Evolutionary conservation across 2,113 vertebrate genomes (phyloP).

Genomic region (Amazona vittata): DNA sequence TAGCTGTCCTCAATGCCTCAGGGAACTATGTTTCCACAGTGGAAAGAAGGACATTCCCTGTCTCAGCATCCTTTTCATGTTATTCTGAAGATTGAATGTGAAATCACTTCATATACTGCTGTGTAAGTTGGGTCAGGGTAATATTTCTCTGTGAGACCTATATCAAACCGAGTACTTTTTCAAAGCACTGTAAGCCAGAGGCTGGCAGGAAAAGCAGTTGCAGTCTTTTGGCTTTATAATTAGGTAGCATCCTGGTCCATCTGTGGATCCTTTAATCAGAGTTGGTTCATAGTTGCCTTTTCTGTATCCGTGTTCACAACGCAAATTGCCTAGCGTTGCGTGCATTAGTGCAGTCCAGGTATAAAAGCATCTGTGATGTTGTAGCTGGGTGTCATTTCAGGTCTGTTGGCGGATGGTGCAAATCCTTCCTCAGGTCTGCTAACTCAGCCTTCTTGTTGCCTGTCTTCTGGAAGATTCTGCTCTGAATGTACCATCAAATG

Average conservation of each 20-base stretch:
- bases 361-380: background rate
- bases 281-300: background rate
- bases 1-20: background rate
- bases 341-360: background rate
- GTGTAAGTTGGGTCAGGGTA: background rate
- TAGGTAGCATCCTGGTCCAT: background rate
- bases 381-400: fast-evolving
- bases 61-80: background rate
- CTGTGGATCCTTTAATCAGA: background rate
- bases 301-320: background rate
- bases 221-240: background rate
- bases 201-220: background rate
- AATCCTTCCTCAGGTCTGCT: background rate
- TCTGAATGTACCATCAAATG: background rate
- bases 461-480: background rate
- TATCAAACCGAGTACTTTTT: background rate
- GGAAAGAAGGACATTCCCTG: background rate
- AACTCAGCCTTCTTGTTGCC: background rate
- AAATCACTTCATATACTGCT: background rate
- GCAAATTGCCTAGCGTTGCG: fast-evolving
- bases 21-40: background rate
- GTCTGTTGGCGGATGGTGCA: background rate
- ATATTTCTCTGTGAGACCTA: background rate
- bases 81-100: background rate
- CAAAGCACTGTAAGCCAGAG: background rate